Evolutionary conservation across 1,140 invertebrate species (phyloP), one percentile per base, ranked within the genome.

Genomic region (Drosophila rhopaloa): DNA sequence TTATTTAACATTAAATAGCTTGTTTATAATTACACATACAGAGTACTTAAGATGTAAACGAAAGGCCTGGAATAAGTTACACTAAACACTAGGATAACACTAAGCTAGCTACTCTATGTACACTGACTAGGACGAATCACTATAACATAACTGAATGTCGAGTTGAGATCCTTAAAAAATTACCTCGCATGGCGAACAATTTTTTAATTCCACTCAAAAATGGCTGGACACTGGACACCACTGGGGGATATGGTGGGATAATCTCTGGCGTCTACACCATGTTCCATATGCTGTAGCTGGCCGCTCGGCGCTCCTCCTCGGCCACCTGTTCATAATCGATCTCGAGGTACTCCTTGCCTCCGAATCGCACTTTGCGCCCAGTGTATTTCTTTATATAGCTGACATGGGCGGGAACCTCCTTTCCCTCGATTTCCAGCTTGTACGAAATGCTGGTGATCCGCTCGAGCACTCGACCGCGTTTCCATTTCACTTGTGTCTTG

Each of bases 211-310:
- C 76, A 88, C 83, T 86, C 83, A 89, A 82, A 67, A 58, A 46
- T 59, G 40, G 66, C 66, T 11, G 44, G 35, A 81, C 60, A 73
- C 76, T 48, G 57, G 76, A 41, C 47, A 48, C 62, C 65, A 68
- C 61, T 65, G 47, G 47, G 47, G 54, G 29, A 32, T 32, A 32
- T 43, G n/a, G 46, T 13, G 24, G 7, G 3, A 8, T 47, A 7
- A 29, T 1, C 2, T 16, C 2, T 16, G 14, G 4, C 37, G 35
- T 44, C 62, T 75, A 90, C 59, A 91, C 91, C 81, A 91, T 91
- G 73, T 91, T 92, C 91, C 91, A 92, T 85, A 92, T 92, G 79
- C 91, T 92, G 55, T 92, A 92, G 53, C 79, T 83, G 56, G 85
- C 91, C 50, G 88, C 84, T 27, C 76, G 76, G 55, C 83, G 76